phyloP scores from a whole-genome alignment of 2,797 vertebrate species.

The Brotula barbata region DNA sequence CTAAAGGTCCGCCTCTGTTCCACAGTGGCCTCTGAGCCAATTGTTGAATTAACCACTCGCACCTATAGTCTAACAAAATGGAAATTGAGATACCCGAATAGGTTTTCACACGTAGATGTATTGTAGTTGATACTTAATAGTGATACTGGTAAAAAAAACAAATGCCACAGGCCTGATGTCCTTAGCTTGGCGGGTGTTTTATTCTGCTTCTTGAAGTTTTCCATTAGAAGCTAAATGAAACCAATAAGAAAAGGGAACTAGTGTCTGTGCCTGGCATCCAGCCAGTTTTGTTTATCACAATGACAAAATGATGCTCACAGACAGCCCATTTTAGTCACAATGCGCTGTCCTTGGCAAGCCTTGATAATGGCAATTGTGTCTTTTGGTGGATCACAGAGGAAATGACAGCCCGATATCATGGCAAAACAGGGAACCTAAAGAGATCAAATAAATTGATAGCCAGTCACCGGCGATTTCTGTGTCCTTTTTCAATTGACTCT shows the following conservation, averaged over 20 bases:
- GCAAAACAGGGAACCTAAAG: conserved; percentile 62
- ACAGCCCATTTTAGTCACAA: conserved; percentile 49
- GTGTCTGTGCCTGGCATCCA: conserved; percentile 45
- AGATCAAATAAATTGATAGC: conserved; percentile 75
- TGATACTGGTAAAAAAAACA: too few species aligned
- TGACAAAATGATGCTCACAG: conserved; percentile 59
- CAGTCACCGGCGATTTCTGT: conserved; percentile 66
- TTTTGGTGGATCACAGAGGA: conserved; percentile 71
- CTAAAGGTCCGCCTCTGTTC: conserved; percentile 63
- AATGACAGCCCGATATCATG: conserved; percentile 63
- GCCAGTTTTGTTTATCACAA: conserved; percentile 59
- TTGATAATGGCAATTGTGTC: conserved; percentile 66
- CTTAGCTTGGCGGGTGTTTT: conserved; percentile 12
- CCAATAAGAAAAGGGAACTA: conserved; percentile 47
- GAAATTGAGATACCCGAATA: conserved; percentile 37
- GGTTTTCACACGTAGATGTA: conserved; percentile 26
- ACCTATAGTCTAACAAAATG: conserved; percentile 11
- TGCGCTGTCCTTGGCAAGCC: conserved; percentile 63
- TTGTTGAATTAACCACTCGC: conserved; percentile 35
- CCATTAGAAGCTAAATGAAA: conserved; percentile 58
- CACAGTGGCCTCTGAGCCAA: conserved; percentile 41
- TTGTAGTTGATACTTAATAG: conserved; percentile 46
- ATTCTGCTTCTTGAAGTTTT: conserved; percentile 42
- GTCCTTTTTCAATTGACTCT: conserved; percentile 68
- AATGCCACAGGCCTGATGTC: conserved; percentile 45